Base-by-base conservation (phyloP, 2,797 vertebrate genomes). In the Lemur catta region DNA sequence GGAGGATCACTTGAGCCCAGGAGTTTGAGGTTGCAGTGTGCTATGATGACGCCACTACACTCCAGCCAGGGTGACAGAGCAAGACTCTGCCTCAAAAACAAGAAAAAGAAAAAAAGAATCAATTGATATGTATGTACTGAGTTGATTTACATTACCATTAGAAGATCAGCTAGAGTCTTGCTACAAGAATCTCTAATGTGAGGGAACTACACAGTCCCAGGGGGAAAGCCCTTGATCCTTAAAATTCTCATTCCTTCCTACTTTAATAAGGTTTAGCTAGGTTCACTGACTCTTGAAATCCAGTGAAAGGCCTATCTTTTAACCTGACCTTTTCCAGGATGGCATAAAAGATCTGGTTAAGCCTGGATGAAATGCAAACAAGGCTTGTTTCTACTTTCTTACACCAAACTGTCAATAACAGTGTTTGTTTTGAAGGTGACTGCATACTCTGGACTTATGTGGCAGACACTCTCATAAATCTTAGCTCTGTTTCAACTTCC, bases 391-490 rank as follows among this genome's bases (percentile, higher is more conserved):
- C 79, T 80, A 59, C 24, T 74, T 48, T 91, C 30, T 46, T 59
- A 78, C 14, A 76, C 28, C 46, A 88, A 50, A 88, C 30, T 55
- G 61, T 87, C n/a, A 38, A 8, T 18, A 85, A 84, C 6, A 85
- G 50, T 8, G 50, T 15, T 50, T 50, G 14, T 79, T 90, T 71
- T 93, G 63, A 95, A 81, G n/a, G 57, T 91, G 86, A 72, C 78
- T 72, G 78, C 46, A 82, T 87, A 81, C 69, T 72, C 52, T 65
- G 28, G 75, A 76, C 59, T 91, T 82, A 50, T 0, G 82, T 9
- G 41, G 71, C 28, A 95, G 69, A 96, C 57, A 93, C 55, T 85
- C 61, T 50, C 48, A 93, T 46, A 78, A 95, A 93, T 82, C 30
- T 91, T 79, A 93, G 55, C 35, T 75, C 55, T 90, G 69, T 90